A percentile compares a stretch with the other conserved stretches of the same genome.
phyloP scores from a whole-genome alignment of 2,797 vertebrate species.

The Chaetodon trifasciatus region DNA sequence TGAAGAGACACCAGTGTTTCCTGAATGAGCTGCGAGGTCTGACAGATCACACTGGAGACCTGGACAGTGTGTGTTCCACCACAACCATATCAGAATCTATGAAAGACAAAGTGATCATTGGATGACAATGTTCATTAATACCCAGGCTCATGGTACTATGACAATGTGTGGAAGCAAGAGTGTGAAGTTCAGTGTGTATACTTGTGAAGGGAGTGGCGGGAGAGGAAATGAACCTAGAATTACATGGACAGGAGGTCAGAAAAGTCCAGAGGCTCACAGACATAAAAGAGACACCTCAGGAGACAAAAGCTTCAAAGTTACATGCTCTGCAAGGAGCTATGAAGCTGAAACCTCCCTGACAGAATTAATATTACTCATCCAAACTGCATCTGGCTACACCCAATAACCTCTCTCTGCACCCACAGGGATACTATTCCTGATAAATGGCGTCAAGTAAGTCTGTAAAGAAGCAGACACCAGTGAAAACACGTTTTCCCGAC shows the following conservation, averaged over 20 bases:
- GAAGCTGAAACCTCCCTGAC: conserved; percentile 32
- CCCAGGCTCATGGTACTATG: neutral
- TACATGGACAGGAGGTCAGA: conserved; percentile 47
- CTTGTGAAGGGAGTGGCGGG: conserved; percentile 32
- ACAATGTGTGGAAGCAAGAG: neutral
- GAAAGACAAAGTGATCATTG: neutral
- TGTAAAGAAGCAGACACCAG: neutral
- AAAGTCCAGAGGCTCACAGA: conserved; percentile 31
- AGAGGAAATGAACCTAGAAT: conserved; percentile 44
- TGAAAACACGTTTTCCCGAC: too few relatives aligned
- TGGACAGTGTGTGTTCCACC: neutral
- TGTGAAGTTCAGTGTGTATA: conserved; percentile 16
- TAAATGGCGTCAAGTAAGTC: conserved; percentile 11
- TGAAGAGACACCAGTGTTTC: neutral
- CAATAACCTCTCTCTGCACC: neutral
- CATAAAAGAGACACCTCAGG: conserved; percentile 39
- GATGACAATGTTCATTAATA: neutral
- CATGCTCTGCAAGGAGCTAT: conserved; percentile 41
- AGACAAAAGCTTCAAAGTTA: conserved; percentile 71
- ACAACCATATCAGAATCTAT: neutral
- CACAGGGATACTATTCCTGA: conserved; percentile 39
- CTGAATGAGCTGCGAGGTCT: neutral
- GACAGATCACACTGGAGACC: neutral
- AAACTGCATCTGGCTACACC: conserved; percentile 37
- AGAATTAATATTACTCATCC: conserved; percentile 40